Conservation (phyloP, 2,888 invertebrate genomes). For the Apotomis betuletana region DNA sequence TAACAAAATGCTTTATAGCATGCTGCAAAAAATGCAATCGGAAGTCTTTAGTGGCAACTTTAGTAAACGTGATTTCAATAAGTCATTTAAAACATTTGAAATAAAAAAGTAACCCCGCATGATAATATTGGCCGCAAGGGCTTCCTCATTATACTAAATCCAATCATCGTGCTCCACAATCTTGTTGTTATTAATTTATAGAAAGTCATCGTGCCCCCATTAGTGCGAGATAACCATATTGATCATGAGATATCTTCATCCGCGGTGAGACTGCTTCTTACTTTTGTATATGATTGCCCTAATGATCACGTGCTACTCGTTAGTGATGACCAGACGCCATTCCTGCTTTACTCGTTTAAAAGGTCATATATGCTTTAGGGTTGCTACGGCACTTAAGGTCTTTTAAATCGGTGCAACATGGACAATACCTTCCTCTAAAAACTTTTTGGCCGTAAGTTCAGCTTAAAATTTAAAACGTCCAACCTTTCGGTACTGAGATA, state of each 20-base stretch:
- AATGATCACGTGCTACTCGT: constrained; percentile 80
- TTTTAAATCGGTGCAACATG: neutral
- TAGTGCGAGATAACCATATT: constrained; percentile 77
- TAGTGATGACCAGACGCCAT: constrained; percentile 71
- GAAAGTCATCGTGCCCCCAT: constrained; percentile 81
- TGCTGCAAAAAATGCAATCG: constrained; percentile 49
- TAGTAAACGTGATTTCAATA: constrained; percentile 4
- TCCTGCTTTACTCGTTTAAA: neutral
- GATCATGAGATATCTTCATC: constrained; percentile 71
- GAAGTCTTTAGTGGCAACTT: neutral
- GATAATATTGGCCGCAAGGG: constrained; percentile 61
- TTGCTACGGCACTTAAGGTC: neutral
- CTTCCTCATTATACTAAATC: constrained; percentile 74
- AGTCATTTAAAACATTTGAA: constrained; percentile 43
- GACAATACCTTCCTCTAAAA: neutral
- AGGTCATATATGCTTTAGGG: neutral
- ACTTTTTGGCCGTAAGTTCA: neutral
- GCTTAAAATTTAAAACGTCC: neutral
- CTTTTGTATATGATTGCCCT: constrained; percentile 73
- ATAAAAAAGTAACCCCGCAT: constrained; percentile 59
- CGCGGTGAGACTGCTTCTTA: constrained; percentile 59
- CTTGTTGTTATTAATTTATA: constrained; percentile 82
- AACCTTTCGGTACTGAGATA: neutral
- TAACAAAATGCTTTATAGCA: constrained; percentile 59
- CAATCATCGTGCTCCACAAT: constrained; percentile 69